Percentiles rank a stretch among this genome's conserved stretches.
These are phyloP conservation scores for Xiphydria camelus DNA, from an alignment of 2,888 invertebrate species.

Conservation along the genomic window DNA sequence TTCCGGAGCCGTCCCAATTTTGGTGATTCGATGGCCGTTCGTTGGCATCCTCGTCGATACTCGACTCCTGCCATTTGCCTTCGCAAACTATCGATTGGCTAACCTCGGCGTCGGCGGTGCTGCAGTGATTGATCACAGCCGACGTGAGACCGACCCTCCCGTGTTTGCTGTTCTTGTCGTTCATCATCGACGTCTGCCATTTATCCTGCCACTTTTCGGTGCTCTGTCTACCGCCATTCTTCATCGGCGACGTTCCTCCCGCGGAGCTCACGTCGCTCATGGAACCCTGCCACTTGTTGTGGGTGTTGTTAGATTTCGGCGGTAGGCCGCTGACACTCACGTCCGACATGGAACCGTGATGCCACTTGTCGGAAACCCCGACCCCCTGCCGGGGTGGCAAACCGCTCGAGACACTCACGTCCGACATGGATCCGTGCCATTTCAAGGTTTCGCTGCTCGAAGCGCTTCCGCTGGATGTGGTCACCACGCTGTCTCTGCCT, in stretches of 20 bases:
- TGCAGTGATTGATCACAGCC: constrained; percentile 37
- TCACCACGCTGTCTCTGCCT: constrained; percentile 67
- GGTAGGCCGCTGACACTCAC: constrained; percentile 42
- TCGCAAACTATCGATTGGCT: constrained; percentile 29
- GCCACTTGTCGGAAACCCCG: constrained; percentile 24
- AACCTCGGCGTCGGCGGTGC: constrained; percentile 29
- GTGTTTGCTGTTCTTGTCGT: constrained; percentile 46
- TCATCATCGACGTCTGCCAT: constrained; percentile 48
- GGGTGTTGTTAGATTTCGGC: constrained; percentile 26
- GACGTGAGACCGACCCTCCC: constrained; percentile 31
- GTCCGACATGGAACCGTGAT: constrained; percentile 52
- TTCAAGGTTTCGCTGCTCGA: constrained; percentile 78
- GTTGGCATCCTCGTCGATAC: constrained; percentile 34
- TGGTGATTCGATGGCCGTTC: constrained; percentile 14
- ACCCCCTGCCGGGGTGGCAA: constrained; percentile 35
- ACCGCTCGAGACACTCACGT: constrained; percentile 60
- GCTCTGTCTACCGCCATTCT: constrained; percentile 19
- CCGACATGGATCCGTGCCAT: constrained; percentile 69
- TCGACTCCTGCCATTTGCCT: constrained; percentile 45
- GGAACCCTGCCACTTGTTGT: constrained; percentile 63
- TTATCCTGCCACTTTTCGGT: constrained; percentile 41
- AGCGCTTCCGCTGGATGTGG: constrained; percentile 65
- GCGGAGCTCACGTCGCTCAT: constrained; percentile 66
- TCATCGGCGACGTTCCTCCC: constrained; percentile 19
- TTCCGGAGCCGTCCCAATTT: constrained; percentile 31